phyloP scores from a whole-genome alignment of 2,888 invertebrate species.

The Chrysolina americana region DNA sequence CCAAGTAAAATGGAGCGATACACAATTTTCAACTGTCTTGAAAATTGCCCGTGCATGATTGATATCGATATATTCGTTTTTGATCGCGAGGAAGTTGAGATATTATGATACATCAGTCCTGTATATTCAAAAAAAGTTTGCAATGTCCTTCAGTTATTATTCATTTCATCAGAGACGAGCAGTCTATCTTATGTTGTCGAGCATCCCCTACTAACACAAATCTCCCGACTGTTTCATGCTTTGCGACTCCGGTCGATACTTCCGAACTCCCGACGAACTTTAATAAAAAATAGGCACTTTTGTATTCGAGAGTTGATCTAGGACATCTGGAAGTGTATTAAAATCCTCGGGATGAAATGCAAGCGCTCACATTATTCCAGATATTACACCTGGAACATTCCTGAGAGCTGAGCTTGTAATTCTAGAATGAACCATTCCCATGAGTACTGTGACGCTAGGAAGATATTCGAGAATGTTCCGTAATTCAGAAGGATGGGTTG shows the following conservation, averaged over 20 bases:
- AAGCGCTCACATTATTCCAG: constrained; percentile 53
- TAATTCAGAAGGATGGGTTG: not conserved
- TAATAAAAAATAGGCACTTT: constrained; percentile 46
- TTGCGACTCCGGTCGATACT: constrained; percentile 2
- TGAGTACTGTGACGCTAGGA: not conserved
- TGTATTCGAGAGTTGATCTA: constrained; percentile 44
- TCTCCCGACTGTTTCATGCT: constrained; percentile 4
- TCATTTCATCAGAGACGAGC: too few relatives aligned
- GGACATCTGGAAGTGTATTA: constrained; percentile 50
- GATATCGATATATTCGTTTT: too few relatives aligned
- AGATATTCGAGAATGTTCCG: not conserved
- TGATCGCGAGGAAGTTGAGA: too few relatives aligned
- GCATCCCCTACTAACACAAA: not conserved
- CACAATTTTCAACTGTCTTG: too few relatives aligned
- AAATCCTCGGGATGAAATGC: constrained; percentile 51
- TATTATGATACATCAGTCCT: too few relatives aligned
- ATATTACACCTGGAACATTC: constrained; percentile 56
- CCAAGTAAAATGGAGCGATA: too few relatives aligned
- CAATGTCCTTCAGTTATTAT: too few relatives aligned
- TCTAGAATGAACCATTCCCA: not conserved
- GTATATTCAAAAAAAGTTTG: too few relatives aligned
- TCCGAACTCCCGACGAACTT: constrained; percentile 22
- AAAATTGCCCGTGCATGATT: too few relatives aligned
- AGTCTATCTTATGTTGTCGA: too few relatives aligned
- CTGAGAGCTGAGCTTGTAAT: not conserved